Evolutionary conservation across 2,888 invertebrate genomes (phyloP), one percentile per base, ranked within the genome.

Genomic region (Oscheius myriophilus): DNA sequence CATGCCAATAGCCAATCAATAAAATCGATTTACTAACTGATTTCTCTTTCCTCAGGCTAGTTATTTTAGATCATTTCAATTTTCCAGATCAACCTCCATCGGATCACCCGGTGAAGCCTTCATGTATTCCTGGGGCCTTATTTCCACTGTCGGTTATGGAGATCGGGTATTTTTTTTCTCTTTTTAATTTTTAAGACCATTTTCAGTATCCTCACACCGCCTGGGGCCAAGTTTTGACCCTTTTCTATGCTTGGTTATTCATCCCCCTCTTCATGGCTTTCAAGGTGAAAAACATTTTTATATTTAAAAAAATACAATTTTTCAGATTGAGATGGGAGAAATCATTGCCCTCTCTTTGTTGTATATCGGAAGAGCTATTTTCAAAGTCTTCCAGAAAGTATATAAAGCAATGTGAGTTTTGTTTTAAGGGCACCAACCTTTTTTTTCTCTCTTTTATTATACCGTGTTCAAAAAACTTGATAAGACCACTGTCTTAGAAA

Each of bases 221-320:
- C 16, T 14, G n/a, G 26, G 67, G 67, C 12, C 49, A 55, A 33
- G 26, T 51, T 0, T 6, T 67, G 12, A 61, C 61, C 26, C 33
- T 54, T 7, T 21, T 67, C 39, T 67, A 61, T 25, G 54, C 45
- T 12, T 52, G 51, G 61, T 23, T 67, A 1, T 23, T 23, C 18
- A 51, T 61, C 21, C 67, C 67, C 2, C 67, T 61, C 23, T 67
- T 67, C 33, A 67, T 67, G 67, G 61, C 67, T n/a, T 67, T 67
- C 61, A 67, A 67, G 23, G 59, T 59, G 16, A 21, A 33, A 33
- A 33, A 33, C 33, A 33, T 6, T n/a, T 9, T 52, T 43, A 43
- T 12, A 43, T 43, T 46, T 46, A 6, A 46, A 46, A 46, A 18
- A 18, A 16, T 46, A 18, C 46, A 18, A 46, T 6, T 11, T 46